phyloP scores from a whole-genome alignment of 2,113 vertebrate genomes.

The Notarius lentiginosus region DNA sequence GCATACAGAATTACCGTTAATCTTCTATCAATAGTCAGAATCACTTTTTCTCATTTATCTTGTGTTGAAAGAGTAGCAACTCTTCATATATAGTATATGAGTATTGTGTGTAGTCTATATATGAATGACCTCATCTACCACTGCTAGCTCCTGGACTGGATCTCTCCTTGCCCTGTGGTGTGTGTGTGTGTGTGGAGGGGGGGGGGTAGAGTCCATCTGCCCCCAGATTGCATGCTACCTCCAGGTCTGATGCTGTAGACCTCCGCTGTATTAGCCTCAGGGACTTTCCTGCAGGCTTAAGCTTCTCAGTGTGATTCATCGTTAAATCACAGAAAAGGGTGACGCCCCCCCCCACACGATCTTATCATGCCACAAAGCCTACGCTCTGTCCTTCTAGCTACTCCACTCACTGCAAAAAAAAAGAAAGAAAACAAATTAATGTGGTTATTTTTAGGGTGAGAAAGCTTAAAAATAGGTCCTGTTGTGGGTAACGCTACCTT shows the following conservation, averaged over 20 bases:
- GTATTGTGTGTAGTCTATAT: not conserved
- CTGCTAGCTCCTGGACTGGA: constrained; percentile 7
- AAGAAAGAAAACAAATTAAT: constrained; percentile 38
- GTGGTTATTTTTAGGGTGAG: constrained; percentile 48
- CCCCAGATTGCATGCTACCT: constrained; percentile 38
- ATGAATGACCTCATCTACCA: constrained; percentile 27
- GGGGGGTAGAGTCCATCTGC: constrained; percentile 20
- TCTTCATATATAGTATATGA: not conserved
- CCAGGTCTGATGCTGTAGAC: constrained; percentile 40
- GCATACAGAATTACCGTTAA: not conserved
- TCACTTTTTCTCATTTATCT: not conserved
- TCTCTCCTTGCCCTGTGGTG: not conserved
- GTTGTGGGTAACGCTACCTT: constrained; percentile 25
- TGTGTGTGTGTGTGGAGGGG: constrained; percentile 31
- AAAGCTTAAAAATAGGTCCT: constrained; percentile 44
- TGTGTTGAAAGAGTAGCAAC: not conserved
- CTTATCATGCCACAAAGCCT: constrained; percentile 45
- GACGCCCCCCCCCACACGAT: constrained; percentile 41
- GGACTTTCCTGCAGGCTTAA: constrained; percentile 50
- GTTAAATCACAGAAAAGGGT: constrained; percentile 48
- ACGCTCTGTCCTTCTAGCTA: constrained; percentile 40
- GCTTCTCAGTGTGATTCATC: constrained; percentile 49
- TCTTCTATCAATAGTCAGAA: not conserved
- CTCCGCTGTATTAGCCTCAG: constrained; percentile 40
- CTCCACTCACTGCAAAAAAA: constrained; percentile 40